Evolutionary conservation across 1,140 invertebrate genomes (phyloP).

Genomic region (Acyrthosiphon pisum): DNA sequence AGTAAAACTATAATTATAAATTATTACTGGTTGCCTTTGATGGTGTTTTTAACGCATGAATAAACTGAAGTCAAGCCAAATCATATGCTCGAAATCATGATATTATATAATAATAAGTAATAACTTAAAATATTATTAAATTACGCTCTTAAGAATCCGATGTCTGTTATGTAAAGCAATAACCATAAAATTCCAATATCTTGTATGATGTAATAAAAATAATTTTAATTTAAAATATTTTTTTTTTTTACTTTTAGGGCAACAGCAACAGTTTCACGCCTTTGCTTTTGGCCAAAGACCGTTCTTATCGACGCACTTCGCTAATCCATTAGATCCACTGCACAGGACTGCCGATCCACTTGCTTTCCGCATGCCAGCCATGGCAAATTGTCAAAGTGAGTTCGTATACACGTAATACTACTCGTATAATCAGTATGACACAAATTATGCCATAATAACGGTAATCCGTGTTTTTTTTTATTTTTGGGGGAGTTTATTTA

Average conservation of each 20-base stretch:
- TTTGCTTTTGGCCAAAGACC: constrained; percentile 88
- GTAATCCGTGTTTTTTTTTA: neutral
- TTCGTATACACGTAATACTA: constrained; percentile 63
- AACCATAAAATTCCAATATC: neutral
- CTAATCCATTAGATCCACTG: constrained; percentile 68
- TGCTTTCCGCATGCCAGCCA: constrained; percentile 84
- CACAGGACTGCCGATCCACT: constrained; percentile 73
- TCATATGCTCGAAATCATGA: neutral
- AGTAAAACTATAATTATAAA: neutral
- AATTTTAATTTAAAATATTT: neutral
- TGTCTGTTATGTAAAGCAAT: neutral
- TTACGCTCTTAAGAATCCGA: neutral
- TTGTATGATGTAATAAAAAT: neutral
- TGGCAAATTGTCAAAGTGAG: constrained; percentile 87
- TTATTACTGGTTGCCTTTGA: constrained; percentile 16
- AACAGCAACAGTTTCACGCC: constrained; percentile 87
- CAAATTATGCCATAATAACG: neutral
- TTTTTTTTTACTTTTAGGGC: constrained; percentile 71
- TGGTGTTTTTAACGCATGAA: constrained; percentile 10
- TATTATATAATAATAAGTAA: neutral
- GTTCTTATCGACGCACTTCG: constrained; percentile 76
- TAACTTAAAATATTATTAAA: neutral
- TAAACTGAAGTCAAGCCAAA: neutral
- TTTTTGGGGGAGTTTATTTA: constrained; percentile 1
- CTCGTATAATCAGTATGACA: neutral